Evolutionary conservation across 2,797 vertebrate genomes (phyloP).

Genomic region (Pangasius mekongensis): DNA sequence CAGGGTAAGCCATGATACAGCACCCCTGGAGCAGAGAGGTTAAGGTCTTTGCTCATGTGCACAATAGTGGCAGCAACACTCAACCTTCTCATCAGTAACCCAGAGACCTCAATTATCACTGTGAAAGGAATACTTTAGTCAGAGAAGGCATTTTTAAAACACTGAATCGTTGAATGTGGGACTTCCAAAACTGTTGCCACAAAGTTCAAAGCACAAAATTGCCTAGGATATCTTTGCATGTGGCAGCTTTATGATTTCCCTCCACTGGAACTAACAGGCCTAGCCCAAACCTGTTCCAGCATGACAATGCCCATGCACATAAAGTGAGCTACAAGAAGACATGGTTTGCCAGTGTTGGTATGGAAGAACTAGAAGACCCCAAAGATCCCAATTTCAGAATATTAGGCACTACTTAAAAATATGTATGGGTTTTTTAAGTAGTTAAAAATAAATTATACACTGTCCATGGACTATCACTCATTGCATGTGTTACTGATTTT

Average conservation of each 20-base stretch:
- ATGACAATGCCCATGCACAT: neutral
- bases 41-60: neutral
- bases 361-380: neutral
- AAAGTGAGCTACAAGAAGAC: neutral
- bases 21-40: no score
- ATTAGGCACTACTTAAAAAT: neutral
- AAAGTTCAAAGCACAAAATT: neutral
- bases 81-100: neutral
- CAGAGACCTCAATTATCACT: slow-evolving; percentile 24
- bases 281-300: neutral
- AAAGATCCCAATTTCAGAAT: neutral
- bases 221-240: neutral
- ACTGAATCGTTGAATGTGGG: neutral
- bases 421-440: neutral
- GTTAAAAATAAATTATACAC: neutral
- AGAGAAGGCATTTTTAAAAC: slow-evolving; percentile 9
- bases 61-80: no score
- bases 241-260: neutral
- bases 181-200: neutral
- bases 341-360: neutral
- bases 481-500: neutral
- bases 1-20: neutral
- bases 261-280: neutral
- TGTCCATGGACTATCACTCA: neutral
- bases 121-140: slow-evolving; percentile 16